A percentile compares a stretch with the other conserved stretches of the same genome.
Conservation (phyloP, 2,888 invertebrate genomes). For the Scaptomyza tumidula region DNA sequence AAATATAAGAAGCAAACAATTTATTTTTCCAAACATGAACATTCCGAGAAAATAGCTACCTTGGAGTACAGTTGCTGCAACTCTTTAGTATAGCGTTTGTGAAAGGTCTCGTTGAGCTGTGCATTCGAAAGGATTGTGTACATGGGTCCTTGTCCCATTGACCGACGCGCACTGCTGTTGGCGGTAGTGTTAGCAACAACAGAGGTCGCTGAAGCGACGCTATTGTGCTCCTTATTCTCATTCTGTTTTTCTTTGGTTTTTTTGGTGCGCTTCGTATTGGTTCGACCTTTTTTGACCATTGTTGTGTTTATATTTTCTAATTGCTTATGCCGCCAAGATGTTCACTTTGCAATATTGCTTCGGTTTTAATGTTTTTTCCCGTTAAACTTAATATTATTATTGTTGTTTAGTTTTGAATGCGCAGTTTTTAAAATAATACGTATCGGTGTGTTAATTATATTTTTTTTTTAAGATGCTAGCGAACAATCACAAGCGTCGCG, state of each 20-base stretch:
- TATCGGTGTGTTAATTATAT: slow-evolving; percentile 8
- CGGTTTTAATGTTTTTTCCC: background rate
- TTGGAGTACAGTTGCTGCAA: slow-evolving; percentile 87
- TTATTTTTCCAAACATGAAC: too few relatives aligned
- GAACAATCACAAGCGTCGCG: slow-evolving; percentile 66
- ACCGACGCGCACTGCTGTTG: background rate
- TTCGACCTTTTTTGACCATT: slow-evolving; percentile 44
- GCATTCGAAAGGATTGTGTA: slow-evolving; percentile 87
- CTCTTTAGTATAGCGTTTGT: slow-evolving; percentile 88
- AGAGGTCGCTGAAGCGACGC: background rate
- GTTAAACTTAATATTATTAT: background rate
- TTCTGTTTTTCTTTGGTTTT: slow-evolving; percentile 70
- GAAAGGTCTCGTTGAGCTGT: slow-evolving; percentile 88
- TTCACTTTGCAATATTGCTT: slow-evolving; percentile 15
- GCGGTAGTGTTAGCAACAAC: background rate
- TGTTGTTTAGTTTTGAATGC: background rate
- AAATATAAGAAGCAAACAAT: background rate
- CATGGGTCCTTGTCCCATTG: slow-evolving; percentile 74
- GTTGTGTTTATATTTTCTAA: slow-evolving; percentile 8
- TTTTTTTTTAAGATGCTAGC: slow-evolving; percentile 29
- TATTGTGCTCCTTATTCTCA: slow-evolving; percentile 65
- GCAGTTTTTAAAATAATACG: slow-evolving; percentile 23
- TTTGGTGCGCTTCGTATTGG: slow-evolving; percentile 67
- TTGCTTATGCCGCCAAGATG: slow-evolving; percentile 6
- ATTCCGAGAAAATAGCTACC: slow-evolving; percentile 83